Evolutionary conservation across 35 echinoderm and acorn worm species (phyloP).

Genomic region (Apostichopus parvimensis): DNA sequence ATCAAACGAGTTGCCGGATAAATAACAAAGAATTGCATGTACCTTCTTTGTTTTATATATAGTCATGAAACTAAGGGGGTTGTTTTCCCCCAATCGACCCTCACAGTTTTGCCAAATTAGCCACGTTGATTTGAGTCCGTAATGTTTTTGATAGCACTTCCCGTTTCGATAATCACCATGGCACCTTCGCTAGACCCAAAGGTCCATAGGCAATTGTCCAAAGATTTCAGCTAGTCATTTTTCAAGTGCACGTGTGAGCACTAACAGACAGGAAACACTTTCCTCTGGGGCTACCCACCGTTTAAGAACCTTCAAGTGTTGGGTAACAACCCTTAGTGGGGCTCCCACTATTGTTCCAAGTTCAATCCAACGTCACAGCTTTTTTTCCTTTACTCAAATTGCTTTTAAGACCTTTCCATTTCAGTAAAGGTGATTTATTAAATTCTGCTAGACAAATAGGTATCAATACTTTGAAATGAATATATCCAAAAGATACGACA

Average conservation of each 20-base stretch:
- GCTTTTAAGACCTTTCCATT: too few species aligned
- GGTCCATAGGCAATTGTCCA: neutral
- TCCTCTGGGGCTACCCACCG: neutral
- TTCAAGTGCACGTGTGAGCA: neutral
- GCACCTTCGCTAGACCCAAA: neutral
- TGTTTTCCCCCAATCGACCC: neutral
- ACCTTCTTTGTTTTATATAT: too few species aligned
- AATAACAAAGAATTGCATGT: too few species aligned
- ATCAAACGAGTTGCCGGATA: too few species aligned
- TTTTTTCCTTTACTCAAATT: too few species aligned
- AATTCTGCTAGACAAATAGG: too few species aligned
- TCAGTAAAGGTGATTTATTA: too few species aligned
- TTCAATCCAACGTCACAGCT: neutral
- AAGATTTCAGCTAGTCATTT: neutral
- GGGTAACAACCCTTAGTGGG: neutral
- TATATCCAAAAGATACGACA: too few species aligned
- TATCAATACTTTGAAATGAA: too few species aligned
- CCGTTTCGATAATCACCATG: neutral
- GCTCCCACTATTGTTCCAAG: neutral
- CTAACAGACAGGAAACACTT: neutral
- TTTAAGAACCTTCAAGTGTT: neutral
- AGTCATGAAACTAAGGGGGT: too few species aligned
- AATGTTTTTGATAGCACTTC: neutral
- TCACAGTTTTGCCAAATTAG: neutral
- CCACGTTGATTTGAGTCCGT: neutral